phyloP scores from a whole-genome alignment of 2,113 vertebrate genomes.

The Dermatemys mawii region DNA sequence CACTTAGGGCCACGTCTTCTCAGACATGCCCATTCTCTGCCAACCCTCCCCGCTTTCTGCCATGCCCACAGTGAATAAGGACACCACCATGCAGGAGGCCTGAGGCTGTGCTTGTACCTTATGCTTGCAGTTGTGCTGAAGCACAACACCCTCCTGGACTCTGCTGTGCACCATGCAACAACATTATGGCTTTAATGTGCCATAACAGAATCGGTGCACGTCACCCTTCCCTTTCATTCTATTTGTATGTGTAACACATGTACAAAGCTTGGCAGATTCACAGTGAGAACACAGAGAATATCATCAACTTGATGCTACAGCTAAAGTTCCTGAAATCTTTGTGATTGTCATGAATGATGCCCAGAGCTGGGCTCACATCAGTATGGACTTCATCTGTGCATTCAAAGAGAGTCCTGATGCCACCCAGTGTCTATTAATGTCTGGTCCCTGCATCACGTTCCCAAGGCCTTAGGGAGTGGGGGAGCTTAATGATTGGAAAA shows the following conservation, averaged over 20 bases:
- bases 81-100: neutral
- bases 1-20: neutral
- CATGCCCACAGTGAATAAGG: neutral
- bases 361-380: constrained; percentile 47
- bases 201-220: neutral
- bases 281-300: constrained; percentile 69
- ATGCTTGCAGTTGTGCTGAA: neutral
- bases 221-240: constrained; percentile 42
- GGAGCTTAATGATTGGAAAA: constrained; percentile 49
- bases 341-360: constrained; percentile 57
- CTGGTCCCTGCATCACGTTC: neutral
- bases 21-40: neutral
- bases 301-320: constrained; percentile 63
- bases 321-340: constrained; percentile 42
- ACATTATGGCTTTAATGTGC: neutral
- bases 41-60: neutral
- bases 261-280: constrained; percentile 19
- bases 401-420: constrained; percentile 31
- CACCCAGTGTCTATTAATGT: constrained; percentile 52
- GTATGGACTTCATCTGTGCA: constrained; percentile 48
- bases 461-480: constrained; percentile 29
- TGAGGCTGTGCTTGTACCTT: neutral
- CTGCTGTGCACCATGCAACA: neutral
- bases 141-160: neutral
- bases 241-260: constrained; percentile 42